Evolutionary conservation across 2,888 invertebrate species (phyloP).

Genomic region (Troides aeacus): DNA sequence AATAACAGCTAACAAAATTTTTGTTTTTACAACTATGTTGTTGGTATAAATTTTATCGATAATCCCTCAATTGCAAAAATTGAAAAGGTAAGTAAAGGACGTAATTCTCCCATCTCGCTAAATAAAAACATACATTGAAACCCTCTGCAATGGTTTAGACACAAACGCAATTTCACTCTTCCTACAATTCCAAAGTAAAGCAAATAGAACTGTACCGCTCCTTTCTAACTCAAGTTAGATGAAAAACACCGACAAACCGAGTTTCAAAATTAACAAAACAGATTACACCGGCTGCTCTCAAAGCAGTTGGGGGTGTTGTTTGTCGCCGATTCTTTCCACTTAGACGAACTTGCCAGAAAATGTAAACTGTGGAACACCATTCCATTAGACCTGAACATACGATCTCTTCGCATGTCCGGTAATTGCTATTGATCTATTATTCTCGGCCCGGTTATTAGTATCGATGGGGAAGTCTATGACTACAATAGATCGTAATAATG

Average conservation of each 20-base stretch:
- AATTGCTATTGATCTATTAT: no score
- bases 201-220: slow-evolving; percentile 53
- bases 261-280: slow-evolving; percentile 75
- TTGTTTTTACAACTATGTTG: no score
- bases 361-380: slow-evolving; percentile 19
- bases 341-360: slow-evolving; percentile 49
- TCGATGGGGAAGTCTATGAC: no score
- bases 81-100: no score
- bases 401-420: no score
- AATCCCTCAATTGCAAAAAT: no score
- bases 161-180: slow-evolving; percentile 25
- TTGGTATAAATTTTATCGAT: no score
- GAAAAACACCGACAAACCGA: slow-evolving; percentile 63
- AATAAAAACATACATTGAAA: not conserved
- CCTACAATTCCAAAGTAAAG: slow-evolving; percentile 35
- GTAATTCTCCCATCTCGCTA: no score
- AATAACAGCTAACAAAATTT: no score
- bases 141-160: not conserved
- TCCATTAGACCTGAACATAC: slow-evolving; percentile 29
- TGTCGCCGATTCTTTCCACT: slow-evolving; percentile 67
- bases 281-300: slow-evolving; percentile 69
- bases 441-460: no score
- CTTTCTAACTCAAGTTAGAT: slow-evolving; percentile 45
- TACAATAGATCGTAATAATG: no score
- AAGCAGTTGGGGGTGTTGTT: slow-evolving; percentile 62